These are phyloP conservation scores for Podocnemis expansa DNA, from an alignment of 2,113 vertebrate species.

Conservation along the genomic window DNA sequence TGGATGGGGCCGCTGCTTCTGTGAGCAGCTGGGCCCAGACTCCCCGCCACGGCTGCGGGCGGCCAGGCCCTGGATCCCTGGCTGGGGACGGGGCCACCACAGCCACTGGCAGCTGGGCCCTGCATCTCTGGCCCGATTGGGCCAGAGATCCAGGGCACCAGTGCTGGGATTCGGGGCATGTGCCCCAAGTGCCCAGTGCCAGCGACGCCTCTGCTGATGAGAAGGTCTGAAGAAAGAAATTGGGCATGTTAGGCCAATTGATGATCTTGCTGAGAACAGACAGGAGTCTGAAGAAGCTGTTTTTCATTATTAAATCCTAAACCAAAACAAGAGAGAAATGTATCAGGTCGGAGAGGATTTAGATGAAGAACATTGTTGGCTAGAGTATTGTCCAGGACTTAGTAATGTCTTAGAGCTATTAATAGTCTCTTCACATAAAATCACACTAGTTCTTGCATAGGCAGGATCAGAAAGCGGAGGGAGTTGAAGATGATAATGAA, in stretches of 20 bases:
- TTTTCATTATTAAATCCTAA: not conserved
- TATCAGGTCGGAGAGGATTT: not conserved
- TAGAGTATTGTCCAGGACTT: not conserved
- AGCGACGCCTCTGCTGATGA: no score
- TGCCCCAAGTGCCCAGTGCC: no score
- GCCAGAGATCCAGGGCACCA: no score
- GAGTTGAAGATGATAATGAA: not conserved
- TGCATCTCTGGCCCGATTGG: no score
- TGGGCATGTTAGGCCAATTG: not conserved
- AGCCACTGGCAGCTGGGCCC: no score
- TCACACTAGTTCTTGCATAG: not conserved
- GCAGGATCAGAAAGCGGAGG: not conserved
- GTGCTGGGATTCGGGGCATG: no score
- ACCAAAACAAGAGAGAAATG: not conserved
- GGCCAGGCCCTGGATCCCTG: no score
- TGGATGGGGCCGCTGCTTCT: no score
- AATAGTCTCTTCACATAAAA: not conserved
- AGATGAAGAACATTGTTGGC: not conserved
- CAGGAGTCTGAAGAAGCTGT: not conserved
- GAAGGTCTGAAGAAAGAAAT: not conserved
- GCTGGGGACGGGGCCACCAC: no score
- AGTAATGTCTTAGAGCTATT: not conserved
- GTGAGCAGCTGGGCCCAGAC: no score
- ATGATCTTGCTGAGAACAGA: not conserved
- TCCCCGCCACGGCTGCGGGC: no score